Evolutionary conservation across 1,140 invertebrate species (phyloP).

Genomic region (Drosophila jambulina): DNA sequence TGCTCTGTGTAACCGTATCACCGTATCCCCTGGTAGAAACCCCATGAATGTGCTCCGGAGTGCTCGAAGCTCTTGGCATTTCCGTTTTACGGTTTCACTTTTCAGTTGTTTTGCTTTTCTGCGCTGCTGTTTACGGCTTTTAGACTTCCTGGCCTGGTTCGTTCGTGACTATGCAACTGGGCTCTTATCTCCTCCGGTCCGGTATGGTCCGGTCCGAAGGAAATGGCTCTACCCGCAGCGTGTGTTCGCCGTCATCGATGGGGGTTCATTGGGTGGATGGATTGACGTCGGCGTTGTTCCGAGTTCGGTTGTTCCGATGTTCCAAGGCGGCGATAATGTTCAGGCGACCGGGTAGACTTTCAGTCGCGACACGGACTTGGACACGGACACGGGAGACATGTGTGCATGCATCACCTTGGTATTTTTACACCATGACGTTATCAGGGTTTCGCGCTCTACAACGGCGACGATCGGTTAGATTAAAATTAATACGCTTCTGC

Average conservation of each 20-base stretch:
- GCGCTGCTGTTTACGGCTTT: conserved; percentile 47
- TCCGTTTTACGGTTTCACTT: conserved; percentile 61
- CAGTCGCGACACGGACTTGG: conserved; percentile 33
- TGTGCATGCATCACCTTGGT: conserved; percentile 44
- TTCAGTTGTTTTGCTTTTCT: conserved; percentile 18
- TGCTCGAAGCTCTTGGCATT: conserved; percentile 59
- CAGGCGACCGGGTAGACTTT: conserved; percentile 39
- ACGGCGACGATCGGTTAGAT: conserved; percentile 33
- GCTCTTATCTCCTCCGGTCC: conserved; percentile 50
- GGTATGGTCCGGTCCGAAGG: conserved; percentile 11
- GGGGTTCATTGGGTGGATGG: conserved; percentile 12
- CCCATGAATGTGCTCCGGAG: conserved; percentile 57
- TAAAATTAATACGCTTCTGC: conserved; percentile 16
- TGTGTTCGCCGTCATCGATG: conserved; percentile 29
- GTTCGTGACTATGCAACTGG: conserved; percentile 65
- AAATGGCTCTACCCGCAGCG: conserved; percentile 22
- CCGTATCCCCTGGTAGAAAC: neutral
- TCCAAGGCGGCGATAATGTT: conserved; percentile 11
- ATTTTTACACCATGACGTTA: conserved; percentile 56
- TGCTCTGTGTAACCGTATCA: neutral
- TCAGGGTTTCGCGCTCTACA: conserved; percentile 11
- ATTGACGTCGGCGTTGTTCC: neutral
- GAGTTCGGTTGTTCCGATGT: neutral
- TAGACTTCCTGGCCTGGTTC: conserved; percentile 66
- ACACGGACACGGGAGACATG: conserved; percentile 1